Evolutionary conservation across 2,888 invertebrate species (phyloP).

Genomic region (Amiota communis): DNA sequence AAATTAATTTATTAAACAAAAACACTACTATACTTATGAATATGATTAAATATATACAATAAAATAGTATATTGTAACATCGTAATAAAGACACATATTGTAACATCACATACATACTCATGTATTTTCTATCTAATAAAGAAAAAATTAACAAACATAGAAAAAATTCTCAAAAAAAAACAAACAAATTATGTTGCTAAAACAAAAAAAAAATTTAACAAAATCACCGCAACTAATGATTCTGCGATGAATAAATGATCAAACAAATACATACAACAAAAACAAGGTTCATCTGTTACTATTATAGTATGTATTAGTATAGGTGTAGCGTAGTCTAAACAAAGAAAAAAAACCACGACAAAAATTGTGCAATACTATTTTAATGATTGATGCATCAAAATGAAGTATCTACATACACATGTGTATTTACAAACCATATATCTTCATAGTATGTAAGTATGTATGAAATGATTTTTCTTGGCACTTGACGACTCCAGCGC

Average conservation of each 20-base stretch:
- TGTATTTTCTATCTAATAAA: no score
- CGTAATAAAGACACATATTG: conserved; percentile 11
- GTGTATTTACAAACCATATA: no score
- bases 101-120: not conserved
- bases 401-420: conserved; percentile 42
- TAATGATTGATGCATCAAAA: conserved; percentile 61
- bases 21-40: not conserved
- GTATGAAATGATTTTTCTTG: not conserved
- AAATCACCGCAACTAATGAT: conserved; percentile 45
- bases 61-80: no score
- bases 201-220: conserved; percentile 16
- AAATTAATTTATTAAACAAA: not conserved
- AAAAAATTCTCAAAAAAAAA: no score
- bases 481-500: conserved; percentile 29
- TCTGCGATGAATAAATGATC: not conserved
- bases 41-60: not conserved
- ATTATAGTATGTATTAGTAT: no score
- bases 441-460: no score
- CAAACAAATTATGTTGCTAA: not conserved
- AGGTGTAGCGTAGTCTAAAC: not conserved
- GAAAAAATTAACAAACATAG: no score
- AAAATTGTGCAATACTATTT: conserved; percentile 48
- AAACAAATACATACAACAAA: not conserved
- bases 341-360: conserved; percentile 5
- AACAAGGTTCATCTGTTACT: conserved; percentile 5